Conservation (phyloP, 2,113 vertebrate species). For the Phalacrocorax brasilianus region DNA sequence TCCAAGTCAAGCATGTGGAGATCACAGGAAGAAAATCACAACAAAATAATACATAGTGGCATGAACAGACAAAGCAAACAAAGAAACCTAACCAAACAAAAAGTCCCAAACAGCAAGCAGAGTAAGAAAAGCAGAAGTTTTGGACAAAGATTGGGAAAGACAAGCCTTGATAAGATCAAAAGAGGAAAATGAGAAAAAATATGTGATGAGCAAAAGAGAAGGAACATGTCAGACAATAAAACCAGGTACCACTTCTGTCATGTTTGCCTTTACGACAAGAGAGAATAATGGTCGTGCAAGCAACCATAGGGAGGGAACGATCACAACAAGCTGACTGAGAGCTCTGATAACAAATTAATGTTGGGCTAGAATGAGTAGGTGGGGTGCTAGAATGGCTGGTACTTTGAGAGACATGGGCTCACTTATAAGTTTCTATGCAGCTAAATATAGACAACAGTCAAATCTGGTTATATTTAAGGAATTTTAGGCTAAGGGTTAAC, state of each 20-base stretch:
- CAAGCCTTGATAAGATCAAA: background rate
- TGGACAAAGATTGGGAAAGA: background rate
- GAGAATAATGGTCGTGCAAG: background rate
- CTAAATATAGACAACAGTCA: background rate
- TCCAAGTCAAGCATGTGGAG: background rate
- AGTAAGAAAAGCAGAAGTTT: background rate
- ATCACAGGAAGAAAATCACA: background rate
- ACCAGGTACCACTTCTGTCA: background rate
- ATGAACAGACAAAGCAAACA: background rate
- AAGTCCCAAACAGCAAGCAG: background rate
- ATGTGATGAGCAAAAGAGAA: background rate
- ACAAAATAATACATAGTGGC: background rate
- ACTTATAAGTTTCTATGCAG: background rate
- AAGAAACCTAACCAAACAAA: background rate
- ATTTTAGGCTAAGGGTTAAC: background rate
- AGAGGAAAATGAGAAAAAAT: background rate
- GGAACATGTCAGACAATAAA: background rate
- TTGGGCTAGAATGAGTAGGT: background rate
- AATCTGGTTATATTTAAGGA: background rate
- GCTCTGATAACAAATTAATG: background rate
- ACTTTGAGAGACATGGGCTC: background rate
- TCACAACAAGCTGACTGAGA: background rate
- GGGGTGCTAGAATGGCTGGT: background rate
- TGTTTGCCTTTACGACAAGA: background rate
- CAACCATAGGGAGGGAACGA: rapidly evolving